phyloP scores from a whole-genome alignment of 2,888 invertebrate species.

The Eristalinus sepulchralis region DNA sequence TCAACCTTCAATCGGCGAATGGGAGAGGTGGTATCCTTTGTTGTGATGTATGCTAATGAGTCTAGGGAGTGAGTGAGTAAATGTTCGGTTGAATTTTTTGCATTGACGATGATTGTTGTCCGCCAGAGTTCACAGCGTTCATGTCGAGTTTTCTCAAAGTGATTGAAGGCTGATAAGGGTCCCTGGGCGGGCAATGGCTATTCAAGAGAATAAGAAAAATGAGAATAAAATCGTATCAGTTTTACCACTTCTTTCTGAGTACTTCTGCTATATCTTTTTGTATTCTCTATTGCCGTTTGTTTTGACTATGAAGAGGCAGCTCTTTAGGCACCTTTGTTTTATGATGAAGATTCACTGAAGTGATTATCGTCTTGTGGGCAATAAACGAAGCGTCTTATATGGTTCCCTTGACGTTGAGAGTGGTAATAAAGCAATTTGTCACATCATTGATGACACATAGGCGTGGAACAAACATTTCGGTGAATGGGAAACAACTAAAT shows the following conservation, averaged over 20 bases:
- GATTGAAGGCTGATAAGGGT: neutral
- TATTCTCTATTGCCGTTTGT: neutral
- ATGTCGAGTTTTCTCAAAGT: neutral
- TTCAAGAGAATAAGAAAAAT: neutral
- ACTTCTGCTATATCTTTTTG: neutral
- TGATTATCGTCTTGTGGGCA: slow-evolving; percentile 19
- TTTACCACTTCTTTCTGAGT: neutral
- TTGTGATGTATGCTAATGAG: slow-evolving; percentile 61
- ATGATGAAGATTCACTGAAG: slow-evolving; percentile 1
- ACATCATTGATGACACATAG: neutral
- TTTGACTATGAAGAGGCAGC: neutral
- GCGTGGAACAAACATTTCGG: neutral
- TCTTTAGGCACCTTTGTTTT: neutral
- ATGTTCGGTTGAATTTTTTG: slow-evolving; percentile 15
- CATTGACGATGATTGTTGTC: neutral
- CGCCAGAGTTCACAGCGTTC: neutral
- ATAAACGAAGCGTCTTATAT: slow-evolving; percentile 8
- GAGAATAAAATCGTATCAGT: neutral
- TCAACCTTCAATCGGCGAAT: slow-evolving; percentile 17
- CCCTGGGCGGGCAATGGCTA: neutral
- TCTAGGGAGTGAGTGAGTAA: slow-evolving; percentile 1
- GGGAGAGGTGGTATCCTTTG: slow-evolving; percentile 43
- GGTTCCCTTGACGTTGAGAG: neutral
- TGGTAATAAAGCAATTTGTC: slow-evolving; percentile 9
- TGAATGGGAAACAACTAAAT: neutral